Percentiles rank a stretch among this genome's conserved stretches.
These are phyloP conservation scores for Rhea americana DNA, from an alignment of 2,113 vertebrate species.

Conservation along the genomic window DNA sequence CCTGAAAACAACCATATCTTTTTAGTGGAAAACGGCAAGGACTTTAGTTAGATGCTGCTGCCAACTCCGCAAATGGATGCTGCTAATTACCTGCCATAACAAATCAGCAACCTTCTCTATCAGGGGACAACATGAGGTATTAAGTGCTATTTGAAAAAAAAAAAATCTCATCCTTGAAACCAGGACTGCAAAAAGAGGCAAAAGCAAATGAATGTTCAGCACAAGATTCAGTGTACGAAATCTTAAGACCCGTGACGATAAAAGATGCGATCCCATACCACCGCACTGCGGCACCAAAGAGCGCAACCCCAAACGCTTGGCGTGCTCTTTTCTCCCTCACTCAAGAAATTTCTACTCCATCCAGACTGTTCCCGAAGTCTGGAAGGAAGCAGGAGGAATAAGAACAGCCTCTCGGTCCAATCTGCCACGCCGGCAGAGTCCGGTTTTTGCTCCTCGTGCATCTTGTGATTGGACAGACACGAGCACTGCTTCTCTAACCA, in stretches of 20 bases:
- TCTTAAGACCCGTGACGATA: not conserved
- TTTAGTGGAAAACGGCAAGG: not conserved
- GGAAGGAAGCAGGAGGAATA: not conserved
- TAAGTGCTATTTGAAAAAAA: not conserved
- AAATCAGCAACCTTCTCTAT: not conserved
- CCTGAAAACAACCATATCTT: not conserved
- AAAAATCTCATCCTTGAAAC: not conserved
- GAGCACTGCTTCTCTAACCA: rapidly evolving
- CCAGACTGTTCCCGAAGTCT: rapidly evolving
- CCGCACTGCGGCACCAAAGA: rapidly evolving
- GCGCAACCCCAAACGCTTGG: not conserved
- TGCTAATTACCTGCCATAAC: not conserved
- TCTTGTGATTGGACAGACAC: not conserved
- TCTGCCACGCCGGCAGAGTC: not conserved
- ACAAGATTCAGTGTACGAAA: not conserved
- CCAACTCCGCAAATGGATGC: not conserved
- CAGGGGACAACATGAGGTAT: not conserved
- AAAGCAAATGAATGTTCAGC: not conserved
- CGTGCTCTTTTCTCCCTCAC: not conserved
- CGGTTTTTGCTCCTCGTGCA: rapidly evolving
- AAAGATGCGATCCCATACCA: not conserved
- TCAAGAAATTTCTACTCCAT: not conserved
- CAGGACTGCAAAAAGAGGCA: not conserved
- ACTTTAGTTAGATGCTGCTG: not conserved
- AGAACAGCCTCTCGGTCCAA: not conserved